Conservation (phyloP, 2,888 invertebrate species). For the Drosophila diplacantha region DNA sequence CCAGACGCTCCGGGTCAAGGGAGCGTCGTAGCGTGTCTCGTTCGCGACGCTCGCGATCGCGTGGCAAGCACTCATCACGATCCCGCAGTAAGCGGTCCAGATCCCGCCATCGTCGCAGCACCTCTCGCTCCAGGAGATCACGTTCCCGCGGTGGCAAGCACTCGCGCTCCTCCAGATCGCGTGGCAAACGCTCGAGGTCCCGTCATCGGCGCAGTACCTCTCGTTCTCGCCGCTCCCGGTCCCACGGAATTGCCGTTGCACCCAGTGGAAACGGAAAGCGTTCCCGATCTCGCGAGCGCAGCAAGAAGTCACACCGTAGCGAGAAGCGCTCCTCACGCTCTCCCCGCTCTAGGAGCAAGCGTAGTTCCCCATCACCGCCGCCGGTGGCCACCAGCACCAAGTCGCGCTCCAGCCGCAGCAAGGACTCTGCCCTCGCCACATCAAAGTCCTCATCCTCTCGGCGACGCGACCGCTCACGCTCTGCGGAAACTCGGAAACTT, state of each 20-base stretch:
- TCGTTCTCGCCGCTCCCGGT: conserved; percentile 62
- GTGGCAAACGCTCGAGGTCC: conserved; percentile 79
- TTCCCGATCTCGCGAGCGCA: conserved; percentile 81
- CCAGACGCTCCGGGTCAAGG: conserved; percentile 79
- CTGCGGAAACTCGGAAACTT: conserved; percentile 75
- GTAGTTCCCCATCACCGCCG: conserved; percentile 77
- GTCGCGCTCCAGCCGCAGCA: conserved; percentile 73
- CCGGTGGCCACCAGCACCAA: conserved; percentile 51
- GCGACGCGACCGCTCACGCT: conserved; percentile 72
- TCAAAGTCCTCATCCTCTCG: conserved; percentile 67
- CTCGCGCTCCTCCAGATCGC: conserved; percentile 78
- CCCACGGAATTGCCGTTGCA: conserved; percentile 15
- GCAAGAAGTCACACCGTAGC: conserved; percentile 80
- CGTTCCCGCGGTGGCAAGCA: conserved; percentile 75
- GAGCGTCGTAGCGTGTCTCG: conserved; percentile 80
- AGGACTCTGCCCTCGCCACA: conserved; percentile 62
- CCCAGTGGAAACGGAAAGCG: conserved; percentile 68
- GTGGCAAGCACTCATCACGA: conserved; percentile 74
- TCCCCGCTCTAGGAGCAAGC: conserved; percentile 76
- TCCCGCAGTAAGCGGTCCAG: conserved; percentile 79
- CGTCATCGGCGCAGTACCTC: conserved; percentile 77
- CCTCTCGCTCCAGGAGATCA: conserved; percentile 76
- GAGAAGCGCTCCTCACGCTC: conserved; percentile 78
- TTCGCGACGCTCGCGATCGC: conserved; percentile 81
- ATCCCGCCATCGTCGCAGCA: conserved; percentile 78